These are phyloP conservation scores for Ceratotherium simum DNA, from an alignment of 2,113 vertebrate species.

Conservation along the genomic window DNA sequence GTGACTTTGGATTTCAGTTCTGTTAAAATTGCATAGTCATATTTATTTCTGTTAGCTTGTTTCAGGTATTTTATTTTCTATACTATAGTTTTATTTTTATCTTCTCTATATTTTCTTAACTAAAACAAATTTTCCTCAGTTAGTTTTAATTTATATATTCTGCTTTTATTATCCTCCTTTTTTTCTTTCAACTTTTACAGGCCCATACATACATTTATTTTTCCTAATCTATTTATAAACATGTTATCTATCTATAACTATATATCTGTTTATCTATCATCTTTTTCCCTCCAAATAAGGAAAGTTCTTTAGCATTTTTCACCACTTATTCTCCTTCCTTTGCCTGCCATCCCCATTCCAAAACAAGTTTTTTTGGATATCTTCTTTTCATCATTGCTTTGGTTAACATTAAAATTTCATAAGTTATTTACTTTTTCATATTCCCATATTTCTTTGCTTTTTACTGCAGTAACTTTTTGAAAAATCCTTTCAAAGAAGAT, in stretches of 20 bases:
- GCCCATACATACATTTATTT: not conserved
- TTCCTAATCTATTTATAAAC: not conserved
- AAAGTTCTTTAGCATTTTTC: not conserved
- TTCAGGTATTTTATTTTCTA: slow-evolving; percentile 3
- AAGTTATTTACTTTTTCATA: not conserved
- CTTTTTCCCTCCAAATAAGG: not conserved
- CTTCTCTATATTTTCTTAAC: not conserved
- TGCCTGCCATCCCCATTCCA: not conserved
- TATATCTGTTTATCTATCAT: not conserved
- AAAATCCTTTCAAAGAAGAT: not conserved
- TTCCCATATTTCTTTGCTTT: not conserved
- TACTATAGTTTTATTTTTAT: not conserved
- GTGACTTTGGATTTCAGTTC: not conserved
- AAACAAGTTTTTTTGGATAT: not conserved
- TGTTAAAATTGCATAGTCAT: not conserved
- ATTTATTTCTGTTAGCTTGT: not conserved
- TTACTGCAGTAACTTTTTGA: not conserved
- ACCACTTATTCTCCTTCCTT: not conserved
- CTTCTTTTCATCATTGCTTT: not conserved
- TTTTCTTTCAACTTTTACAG: not conserved
- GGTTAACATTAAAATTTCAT: not conserved
- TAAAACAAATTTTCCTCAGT: not conserved
- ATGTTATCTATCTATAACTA: not conserved
- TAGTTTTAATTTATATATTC: not conserved
- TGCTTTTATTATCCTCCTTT: not conserved